Percentiles rank a stretch among this genome's conserved stretches.
phyloP scores from a whole-genome alignment of 2,797 vertebrate species.

The Heliangelus exortis region DNA sequence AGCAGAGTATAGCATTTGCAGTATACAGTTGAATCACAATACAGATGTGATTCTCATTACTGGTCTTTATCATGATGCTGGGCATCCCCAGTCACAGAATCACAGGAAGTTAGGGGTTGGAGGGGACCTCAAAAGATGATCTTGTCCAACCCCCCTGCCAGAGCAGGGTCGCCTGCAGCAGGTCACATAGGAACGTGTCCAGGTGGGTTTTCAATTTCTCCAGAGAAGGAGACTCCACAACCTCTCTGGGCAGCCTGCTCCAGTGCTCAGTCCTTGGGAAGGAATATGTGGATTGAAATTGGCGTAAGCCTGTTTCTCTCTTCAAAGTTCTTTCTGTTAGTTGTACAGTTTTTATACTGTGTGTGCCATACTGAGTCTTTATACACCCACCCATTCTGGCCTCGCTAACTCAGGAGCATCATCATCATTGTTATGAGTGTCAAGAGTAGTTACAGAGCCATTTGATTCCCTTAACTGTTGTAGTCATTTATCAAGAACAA shows the following conservation, averaged over 20 bases:
- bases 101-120: no score
- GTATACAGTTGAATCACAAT: background rate
- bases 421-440: background rate
- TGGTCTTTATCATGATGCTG: background rate
- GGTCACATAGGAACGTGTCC: no score
- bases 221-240: no score
- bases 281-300: background rate
- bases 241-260: no score
- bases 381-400: background rate
- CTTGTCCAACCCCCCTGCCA: no score
- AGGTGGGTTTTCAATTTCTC: no score
- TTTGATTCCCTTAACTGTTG: background rate
- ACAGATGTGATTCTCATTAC: background rate
- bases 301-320: background rate
- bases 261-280: background rate
- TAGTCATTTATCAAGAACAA: background rate
- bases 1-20: background rate
- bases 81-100: background rate
- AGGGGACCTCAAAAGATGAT: no score
- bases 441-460: background rate
- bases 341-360: background rate
- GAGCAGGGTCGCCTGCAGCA: no score
- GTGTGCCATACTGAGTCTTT: background rate
- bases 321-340: background rate
- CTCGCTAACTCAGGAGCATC: background rate